These are phyloP conservation scores for Paracanthobrama guichenoti DNA, from an alignment of 2,113 vertebrate species.

Conservation along the genomic window DNA sequence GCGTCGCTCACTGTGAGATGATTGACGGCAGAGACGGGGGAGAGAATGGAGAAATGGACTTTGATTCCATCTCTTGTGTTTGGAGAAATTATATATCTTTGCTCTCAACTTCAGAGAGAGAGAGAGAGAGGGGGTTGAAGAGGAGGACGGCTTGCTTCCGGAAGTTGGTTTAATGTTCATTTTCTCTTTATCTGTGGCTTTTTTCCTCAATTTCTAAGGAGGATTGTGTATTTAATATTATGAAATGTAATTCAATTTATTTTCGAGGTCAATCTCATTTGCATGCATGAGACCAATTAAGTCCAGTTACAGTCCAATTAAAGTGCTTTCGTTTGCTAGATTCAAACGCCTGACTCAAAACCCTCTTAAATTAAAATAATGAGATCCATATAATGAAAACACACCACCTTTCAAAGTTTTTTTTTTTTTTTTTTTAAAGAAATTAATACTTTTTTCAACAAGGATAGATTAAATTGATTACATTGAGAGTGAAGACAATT, in stretches of 20 bases:
- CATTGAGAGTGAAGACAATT: background rate
- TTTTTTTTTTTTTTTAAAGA: background rate
- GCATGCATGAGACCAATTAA: background rate
- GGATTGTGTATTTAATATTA: background rate
- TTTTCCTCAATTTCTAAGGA: background rate
- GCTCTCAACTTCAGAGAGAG: conserved; percentile 46
- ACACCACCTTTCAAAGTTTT: background rate
- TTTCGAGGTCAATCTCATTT: background rate
- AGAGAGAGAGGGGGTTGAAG: background rate
- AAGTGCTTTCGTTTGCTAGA: background rate
- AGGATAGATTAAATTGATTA: background rate
- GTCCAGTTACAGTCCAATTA: background rate
- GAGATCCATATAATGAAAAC: background rate
- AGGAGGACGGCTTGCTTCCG: background rate
- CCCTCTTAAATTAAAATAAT: background rate
- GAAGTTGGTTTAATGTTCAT: conserved; percentile 12
- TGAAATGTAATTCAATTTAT: background rate
- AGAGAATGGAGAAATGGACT: conserved; percentile 58
- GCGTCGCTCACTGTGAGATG: conserved; percentile 68
- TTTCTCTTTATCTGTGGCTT: conserved; percentile 3
- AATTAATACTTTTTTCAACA: background rate
- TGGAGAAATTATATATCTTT: conserved; percentile 66
- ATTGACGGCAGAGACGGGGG: conserved; percentile 66
- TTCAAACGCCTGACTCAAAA: background rate
- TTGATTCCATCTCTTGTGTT: conserved; percentile 67